Base-by-base conservation (phyloP, 1,140 invertebrate genomes). In the Oedothorax gibbosus region DNA sequence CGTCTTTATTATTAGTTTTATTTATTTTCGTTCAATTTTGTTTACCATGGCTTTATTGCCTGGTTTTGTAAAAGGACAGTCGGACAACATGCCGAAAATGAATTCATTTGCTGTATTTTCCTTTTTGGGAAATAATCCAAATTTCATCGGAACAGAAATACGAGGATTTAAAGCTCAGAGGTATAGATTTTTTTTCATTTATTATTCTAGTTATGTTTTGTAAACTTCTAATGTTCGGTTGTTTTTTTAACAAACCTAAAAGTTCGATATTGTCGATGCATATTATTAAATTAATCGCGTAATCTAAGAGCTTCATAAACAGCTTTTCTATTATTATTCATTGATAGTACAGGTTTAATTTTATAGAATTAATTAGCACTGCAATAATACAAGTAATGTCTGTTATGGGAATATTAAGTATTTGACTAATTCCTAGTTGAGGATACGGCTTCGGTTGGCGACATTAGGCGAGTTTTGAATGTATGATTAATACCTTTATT, bases 131-230 rank as follows among this genome's bases (percentile, higher is more conserved):
- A n/a, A n/a, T n/a, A n/a, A n/a, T n/a, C n/a, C n/a, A n/a, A n/a
- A n/a, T n/a, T n/a, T n/a, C n/a, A n/a, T n/a, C n/a, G n/a, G n/a
- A n/a, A n/a, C n/a, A n/a, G n/a, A n/a, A n/a, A n/a, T n/a, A n/a
- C n/a, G n/a, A n/a, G 12, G 8, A 65, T 65, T 65, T 65, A 65
- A 65, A 65, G 64, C 64, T 65, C 10, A 65, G 64, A 65, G 64
- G 64, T 65, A 65, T 65, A 20, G 7, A n/a, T 65, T 18, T 65
- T 65, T 65, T 14, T 20, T 8, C 20, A n/a, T 14, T 12, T 18
- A 14, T 65, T n/a, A 7, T 10, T 65, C 8, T n/a, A 10, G 12
- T 8, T 18, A 8, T 14, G 12, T 8, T 65, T 65, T 14, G 18
- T 10, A 65, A 65, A 20, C 20, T 8, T n/a, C n/a, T n/a, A n/a